Evolutionary conservation across 1,140 invertebrate genomes (phyloP).

Genomic region (Pogonus chalceus): DNA sequence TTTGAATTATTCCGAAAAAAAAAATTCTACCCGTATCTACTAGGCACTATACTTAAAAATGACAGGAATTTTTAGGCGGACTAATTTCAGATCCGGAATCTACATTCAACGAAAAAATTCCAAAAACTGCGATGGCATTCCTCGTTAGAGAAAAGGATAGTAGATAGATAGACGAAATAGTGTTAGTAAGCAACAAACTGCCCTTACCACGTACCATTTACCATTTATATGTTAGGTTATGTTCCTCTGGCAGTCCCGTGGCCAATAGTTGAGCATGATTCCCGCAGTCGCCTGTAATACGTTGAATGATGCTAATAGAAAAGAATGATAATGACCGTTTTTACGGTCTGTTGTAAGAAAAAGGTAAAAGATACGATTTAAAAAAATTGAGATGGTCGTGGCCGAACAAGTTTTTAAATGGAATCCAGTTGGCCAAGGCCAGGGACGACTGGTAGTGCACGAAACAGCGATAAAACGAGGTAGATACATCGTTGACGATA

Average conservation of each 20-base stretch:
- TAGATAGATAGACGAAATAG: not conserved
- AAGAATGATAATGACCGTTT: not conserved
- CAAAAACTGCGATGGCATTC: not conserved
- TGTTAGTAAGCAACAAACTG: no score
- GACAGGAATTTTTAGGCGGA: not conserved
- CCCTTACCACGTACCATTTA: not conserved
- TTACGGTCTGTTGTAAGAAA: not conserved
- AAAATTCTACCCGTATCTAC: no score
- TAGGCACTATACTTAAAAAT: no score
- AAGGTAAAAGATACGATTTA: not conserved
- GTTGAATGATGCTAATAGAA: not conserved
- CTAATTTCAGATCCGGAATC: not conserved
- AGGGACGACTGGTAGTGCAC: no score
- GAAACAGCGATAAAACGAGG: no score
- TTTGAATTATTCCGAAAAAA: no score
- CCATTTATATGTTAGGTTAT: not conserved
- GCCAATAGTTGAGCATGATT: no score
- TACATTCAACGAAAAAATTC: not conserved
- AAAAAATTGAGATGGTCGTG: not conserved
- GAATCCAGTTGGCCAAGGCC: slow-evolving; percentile 7
- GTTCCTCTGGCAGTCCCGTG: not conserved
- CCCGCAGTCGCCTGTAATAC: no score
- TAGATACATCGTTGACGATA: no score
- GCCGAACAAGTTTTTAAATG: not conserved
- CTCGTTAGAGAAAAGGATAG: not conserved